These are phyloP conservation scores for Hydropotes inermis DNA, from an alignment of 2,113 vertebrate genomes.

Conservation along the genomic window DNA sequence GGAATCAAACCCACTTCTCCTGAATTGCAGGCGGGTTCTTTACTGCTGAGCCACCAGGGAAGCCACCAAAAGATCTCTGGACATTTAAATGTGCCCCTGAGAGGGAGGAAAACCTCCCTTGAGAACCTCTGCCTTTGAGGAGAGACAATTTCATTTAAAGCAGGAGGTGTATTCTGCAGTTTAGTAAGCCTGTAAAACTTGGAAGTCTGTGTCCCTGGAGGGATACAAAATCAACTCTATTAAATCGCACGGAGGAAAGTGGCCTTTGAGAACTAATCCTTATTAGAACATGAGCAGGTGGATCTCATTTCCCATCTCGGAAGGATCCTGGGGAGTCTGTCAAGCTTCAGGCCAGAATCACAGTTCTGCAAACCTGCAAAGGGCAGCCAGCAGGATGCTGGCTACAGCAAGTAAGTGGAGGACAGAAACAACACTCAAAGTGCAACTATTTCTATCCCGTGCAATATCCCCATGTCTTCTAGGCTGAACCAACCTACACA, in stretches of 20 bases:
- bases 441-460: neutral
- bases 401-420: neutral
- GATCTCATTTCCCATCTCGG: neutral
- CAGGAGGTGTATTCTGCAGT: neutral
- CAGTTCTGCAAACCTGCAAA: neutral
- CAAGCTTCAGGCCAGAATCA: neutral
- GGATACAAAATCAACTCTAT: neutral
- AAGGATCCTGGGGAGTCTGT: neutral
- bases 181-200: neutral
- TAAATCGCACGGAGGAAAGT: neutral
- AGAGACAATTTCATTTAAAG: neutral
- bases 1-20: neutral
- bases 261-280: neutral
- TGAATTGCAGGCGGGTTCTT: neutral
- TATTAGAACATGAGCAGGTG: neutral
- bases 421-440: neutral
- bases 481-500: accelerated
- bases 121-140: neutral
- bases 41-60: neutral
- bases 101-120: neutral
- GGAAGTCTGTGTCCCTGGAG: neutral
- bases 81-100: neutral
- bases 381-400: neutral
- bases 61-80: neutral
- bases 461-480: neutral